Evolutionary conservation across 2,888 invertebrate species (phyloP).

Genomic region (Agrochola lota): DNA sequence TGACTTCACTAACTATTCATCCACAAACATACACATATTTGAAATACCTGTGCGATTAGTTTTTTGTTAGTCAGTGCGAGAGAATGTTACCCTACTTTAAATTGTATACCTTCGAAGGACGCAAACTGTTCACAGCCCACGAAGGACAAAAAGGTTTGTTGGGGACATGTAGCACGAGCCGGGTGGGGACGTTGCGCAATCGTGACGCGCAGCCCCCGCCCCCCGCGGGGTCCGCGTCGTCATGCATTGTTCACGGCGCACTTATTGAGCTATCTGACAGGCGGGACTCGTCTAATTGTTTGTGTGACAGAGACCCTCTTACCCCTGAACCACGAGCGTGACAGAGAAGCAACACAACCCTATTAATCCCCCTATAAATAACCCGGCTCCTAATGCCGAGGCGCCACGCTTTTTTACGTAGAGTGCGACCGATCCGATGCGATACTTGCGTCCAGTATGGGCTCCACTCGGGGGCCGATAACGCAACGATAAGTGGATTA

Average conservation of each 20-base stretch:
- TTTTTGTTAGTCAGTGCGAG: constrained; percentile 41
- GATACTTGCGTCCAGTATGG: constrained; percentile 72
- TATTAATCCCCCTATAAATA: constrained; percentile 85
- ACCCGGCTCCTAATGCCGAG: constrained; percentile 83
- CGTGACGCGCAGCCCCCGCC: not conserved
- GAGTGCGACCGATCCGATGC: constrained; percentile 68
- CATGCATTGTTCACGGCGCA: constrained; percentile 40
- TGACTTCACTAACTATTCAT: not conserved
- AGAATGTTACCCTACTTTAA: constrained; percentile 23
- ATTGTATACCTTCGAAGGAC: constrained; percentile 3
- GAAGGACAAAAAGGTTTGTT: constrained; percentile 39
- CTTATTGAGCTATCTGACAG: constrained; percentile 74
- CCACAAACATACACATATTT: constrained; percentile 16
- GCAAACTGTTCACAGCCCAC: constrained; percentile 12
- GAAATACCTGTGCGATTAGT: constrained; percentile 21
- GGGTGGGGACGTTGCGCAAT: constrained; percentile 54
- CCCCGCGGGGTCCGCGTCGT: constrained; percentile 5
- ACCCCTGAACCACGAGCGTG: constrained; percentile 43
- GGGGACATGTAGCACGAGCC: constrained; percentile 55
- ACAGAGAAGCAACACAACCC: constrained; percentile 71
- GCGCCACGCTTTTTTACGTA: constrained; percentile 83
- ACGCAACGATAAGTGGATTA: constrained; percentile 60
- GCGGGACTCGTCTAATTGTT: constrained; percentile 80
- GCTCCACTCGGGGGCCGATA: constrained; percentile 47
- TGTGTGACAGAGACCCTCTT: constrained; percentile 66